Conservation (phyloP, 2,113 vertebrate species). For the Craseonycteris thonglongyai region DNA sequence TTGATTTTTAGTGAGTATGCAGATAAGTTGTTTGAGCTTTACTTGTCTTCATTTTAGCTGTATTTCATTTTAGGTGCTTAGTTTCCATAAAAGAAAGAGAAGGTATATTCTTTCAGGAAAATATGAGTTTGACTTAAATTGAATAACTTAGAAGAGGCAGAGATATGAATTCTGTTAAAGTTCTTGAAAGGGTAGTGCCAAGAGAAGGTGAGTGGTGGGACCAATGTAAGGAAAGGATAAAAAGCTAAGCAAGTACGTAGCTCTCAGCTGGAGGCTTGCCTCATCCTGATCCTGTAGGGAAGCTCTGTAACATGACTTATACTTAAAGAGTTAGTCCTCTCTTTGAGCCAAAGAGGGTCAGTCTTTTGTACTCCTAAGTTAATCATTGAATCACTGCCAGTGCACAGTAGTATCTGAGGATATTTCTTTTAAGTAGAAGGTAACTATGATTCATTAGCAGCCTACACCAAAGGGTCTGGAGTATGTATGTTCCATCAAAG, state of each 20-base stretch:
- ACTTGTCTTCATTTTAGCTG: neutral
- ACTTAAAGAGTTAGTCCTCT: neutral
- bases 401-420: neutral
- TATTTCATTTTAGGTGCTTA: neutral
- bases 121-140: neutral
- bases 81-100: neutral
- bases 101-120: neutral
- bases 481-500: neutral
- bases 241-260: neutral
- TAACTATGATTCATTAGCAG: neutral
- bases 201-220: neutral
- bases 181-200: neutral
- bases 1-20: neutral
- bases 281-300: neutral
- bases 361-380: neutral
- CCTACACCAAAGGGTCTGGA: neutral
- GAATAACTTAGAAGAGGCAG: neutral
- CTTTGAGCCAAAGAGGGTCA: neutral
- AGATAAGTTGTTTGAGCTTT: neutral
- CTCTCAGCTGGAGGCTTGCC: neutral
- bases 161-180: neutral
- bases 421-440: neutral
- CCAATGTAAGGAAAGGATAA: neutral
- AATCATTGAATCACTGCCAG: neutral
- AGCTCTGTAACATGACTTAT: neutral